Base-by-base conservation (phyloP, 1,140 invertebrate species). In the Cryptotermes secundus region DNA sequence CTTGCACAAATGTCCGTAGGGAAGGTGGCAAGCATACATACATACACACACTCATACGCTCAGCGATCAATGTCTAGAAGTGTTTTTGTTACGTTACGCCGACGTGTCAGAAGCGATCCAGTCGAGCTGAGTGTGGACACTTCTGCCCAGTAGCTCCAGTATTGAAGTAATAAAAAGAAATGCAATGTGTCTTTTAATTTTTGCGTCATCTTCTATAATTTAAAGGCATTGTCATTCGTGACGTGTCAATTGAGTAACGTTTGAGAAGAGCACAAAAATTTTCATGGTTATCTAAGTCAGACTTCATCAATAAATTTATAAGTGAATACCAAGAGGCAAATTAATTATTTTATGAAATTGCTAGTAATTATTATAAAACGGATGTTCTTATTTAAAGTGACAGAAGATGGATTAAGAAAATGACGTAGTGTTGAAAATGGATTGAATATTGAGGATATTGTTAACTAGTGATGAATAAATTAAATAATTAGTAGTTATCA, bases 71-170 rank as follows among this genome's bases (percentile, higher is more conserved):
- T 72, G 26, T 26, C 59, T 4, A 12, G 59, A 72, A 16, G 59
- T 72, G 59, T 72, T 31, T 6, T 22, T 31, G 59, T 72, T 72
- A n/a, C 14, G 59, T 72, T 72, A 83, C 45, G 35, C 35, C 10
- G 22, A 81, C 45, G 45, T 35, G 65, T 83, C 26, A 35, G 49
- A 35, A 83, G 34, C 24, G 35, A 59, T 35, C 38, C 19, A 83
- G 49, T n/a, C 31, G 35, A 34, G 45, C 45, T 34, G 59, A 12
- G 82, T 83, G 45, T 31, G 35, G 45, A 65, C 45, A 34, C 45
- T 24, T 53, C 80, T 84, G 72, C 45, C 80, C 85, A 82, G 45
- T 49, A 79, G 83, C 84, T 84, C 26, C 10, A n/a, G 59, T 31
- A 31, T 72, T 72, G 0, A 31, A 26, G 59, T 72, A 72, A n/a